Conservation (phyloP, 2,888 invertebrate genomes). For the Polia nebulosa region DNA sequence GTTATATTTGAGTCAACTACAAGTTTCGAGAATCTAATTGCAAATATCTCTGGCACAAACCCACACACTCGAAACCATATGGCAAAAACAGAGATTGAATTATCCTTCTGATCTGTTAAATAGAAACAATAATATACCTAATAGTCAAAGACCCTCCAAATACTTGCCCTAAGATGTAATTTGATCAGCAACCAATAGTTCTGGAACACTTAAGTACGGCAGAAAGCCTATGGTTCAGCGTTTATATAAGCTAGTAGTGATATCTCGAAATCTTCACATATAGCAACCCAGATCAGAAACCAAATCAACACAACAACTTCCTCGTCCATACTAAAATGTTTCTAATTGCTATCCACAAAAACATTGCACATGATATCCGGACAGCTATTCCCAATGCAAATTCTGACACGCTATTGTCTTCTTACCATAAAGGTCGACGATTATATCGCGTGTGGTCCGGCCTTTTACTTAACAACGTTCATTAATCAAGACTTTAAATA, state of each 20-base stretch:
- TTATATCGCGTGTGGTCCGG: slow-evolving; percentile 51
- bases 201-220: no score
- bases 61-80: neutral
- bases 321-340: neutral
- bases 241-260: neutral
- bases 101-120: neutral
- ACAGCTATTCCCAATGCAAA: slow-evolving; percentile 46
- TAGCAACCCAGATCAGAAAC: slow-evolving; percentile 2
- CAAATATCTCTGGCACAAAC: neutral
- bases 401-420: slow-evolving; percentile 45
- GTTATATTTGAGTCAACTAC: neutral
- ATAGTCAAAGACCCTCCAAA: neutral
- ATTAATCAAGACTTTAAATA: slow-evolving; percentile 30
- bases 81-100: neutral
- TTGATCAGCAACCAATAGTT: neutral
- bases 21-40: no score
- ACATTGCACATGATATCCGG: slow-evolving; percentile 23
- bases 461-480: slow-evolving; percentile 38
- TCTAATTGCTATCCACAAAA: slow-evolving; percentile 20
- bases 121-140: neutral
- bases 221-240: neutral
- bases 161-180: neutral
- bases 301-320: neutral
- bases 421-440: slow-evolving; percentile 36
- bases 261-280: neutral